phyloP scores from a whole-genome alignment of 2,113 vertebrate genomes.

The Upupa epops region DNA sequence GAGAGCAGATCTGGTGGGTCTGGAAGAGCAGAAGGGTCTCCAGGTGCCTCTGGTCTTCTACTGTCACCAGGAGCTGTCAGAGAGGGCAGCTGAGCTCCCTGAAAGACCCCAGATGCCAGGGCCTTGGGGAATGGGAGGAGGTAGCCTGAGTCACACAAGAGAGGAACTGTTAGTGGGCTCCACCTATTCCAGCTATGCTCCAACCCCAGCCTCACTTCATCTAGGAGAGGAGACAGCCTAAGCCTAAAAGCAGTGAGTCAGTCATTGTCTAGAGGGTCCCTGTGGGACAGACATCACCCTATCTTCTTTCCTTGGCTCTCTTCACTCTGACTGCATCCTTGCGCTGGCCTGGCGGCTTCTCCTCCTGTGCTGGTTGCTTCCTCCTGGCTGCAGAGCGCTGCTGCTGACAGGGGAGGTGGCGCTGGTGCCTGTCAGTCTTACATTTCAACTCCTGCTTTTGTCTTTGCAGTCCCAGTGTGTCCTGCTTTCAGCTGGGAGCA shows the following conservation, averaged over 20 bases:
- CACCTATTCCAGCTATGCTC: slow-evolving; percentile 15
- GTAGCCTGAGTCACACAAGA: slow-evolving; percentile 7
- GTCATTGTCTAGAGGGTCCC: slow-evolving; percentile 21
- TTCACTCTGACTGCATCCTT: neutral
- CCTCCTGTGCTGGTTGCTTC: neutral
- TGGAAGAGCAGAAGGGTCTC: neutral
- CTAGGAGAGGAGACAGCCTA: neutral
- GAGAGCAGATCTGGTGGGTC: neutral
- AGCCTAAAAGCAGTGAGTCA: slow-evolving; percentile 8
- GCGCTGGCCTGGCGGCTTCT: neutral
- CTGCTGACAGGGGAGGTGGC: neutral
- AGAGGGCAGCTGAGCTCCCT: neutral
- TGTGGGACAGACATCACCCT: neutral
- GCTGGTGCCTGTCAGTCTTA: slow-evolving; percentile 32
- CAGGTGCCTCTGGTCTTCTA: neutral
- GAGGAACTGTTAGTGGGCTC: slow-evolving; percentile 41
- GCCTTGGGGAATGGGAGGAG: slow-evolving; percentile 37
- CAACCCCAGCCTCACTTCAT: neutral
- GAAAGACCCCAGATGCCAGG: neutral
- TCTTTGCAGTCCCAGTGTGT: neutral
- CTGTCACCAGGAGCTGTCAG: neutral
- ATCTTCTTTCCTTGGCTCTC: slow-evolving; percentile 28
- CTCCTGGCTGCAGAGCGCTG: neutral
- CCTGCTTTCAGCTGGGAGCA: neutral
- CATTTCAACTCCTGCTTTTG: slow-evolving; percentile 27